Conservation (phyloP, 2,113 vertebrate species). For the Rhinichthys klamathensis region DNA sequence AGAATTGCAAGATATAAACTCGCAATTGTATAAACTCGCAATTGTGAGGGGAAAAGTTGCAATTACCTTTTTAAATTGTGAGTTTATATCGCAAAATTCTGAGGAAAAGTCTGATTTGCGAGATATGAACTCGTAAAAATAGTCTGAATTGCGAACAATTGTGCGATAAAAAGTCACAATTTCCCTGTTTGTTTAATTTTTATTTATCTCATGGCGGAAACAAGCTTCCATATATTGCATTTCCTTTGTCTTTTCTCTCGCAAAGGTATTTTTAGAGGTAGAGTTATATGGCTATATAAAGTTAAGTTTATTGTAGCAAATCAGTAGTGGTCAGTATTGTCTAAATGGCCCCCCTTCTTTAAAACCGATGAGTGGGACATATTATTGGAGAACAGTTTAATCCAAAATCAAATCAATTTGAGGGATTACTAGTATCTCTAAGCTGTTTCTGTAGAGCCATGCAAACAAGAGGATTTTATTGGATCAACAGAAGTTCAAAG, state of each 20-base stretch:
- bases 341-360: background rate
- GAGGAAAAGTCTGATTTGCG: no score
- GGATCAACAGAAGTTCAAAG: background rate
- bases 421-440: background rate
- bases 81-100: no score
- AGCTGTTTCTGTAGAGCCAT: constrained; percentile 44
- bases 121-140: no score
- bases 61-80: no score
- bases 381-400: constrained; percentile 3
- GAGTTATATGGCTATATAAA: background rate
- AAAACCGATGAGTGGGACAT: background rate
- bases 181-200: no score
- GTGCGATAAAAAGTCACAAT: no score
- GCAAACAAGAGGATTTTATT: background rate
- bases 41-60: no score
- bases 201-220: no score
- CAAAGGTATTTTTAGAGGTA: background rate
- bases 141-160: no score
- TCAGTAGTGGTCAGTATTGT: background rate
- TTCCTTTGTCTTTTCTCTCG: background rate
- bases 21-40: no score
- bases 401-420: background rate
- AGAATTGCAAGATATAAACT: no score
- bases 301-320: background rate
- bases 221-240: background rate